These are phyloP conservation scores for Rallus crepitans DNA, from an alignment of 2,797 vertebrate species.

Conservation along the genomic window DNA sequence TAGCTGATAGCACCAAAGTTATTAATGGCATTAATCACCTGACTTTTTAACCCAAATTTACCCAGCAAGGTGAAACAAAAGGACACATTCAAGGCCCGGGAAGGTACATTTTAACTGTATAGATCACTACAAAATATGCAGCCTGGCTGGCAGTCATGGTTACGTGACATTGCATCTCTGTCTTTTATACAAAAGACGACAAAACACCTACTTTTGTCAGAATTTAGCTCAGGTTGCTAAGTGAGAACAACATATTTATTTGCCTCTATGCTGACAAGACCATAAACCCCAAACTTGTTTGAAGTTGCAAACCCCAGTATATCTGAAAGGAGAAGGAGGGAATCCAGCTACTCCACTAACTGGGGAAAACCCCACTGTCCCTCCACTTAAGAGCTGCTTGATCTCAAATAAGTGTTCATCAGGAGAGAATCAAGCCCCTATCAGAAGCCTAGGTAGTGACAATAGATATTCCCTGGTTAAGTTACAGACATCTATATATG, in stretches of 20 bases:
- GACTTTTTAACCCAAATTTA: background rate
- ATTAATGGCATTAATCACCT: background rate
- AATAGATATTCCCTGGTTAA: fast-evolving
- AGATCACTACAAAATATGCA: background rate
- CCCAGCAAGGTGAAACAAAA: background rate
- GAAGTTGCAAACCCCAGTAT: background rate
- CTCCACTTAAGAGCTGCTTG: background rate
- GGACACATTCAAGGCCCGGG: fast-evolving
- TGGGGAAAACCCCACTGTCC: background rate
- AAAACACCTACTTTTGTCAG: conserved; percentile 24
- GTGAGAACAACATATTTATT: background rate
- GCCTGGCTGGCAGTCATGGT: background rate
- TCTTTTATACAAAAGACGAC: background rate
- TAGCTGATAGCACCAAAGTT: background rate
- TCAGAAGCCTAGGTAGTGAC: background rate
- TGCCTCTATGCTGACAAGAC: background rate
- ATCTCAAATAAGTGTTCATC: fast-evolving
- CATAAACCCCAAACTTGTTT: background rate
- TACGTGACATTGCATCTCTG: background rate
- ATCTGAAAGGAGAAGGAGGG: background rate
- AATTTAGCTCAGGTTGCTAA: conserved; percentile 50
- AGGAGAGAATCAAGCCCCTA: fast-evolving
- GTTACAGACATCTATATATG: background rate
- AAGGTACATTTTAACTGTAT: background rate
- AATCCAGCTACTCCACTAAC: background rate